phyloP scores from a whole-genome alignment of 1,140 invertebrate genomes.

The Trachelipus rathkii region DNA sequence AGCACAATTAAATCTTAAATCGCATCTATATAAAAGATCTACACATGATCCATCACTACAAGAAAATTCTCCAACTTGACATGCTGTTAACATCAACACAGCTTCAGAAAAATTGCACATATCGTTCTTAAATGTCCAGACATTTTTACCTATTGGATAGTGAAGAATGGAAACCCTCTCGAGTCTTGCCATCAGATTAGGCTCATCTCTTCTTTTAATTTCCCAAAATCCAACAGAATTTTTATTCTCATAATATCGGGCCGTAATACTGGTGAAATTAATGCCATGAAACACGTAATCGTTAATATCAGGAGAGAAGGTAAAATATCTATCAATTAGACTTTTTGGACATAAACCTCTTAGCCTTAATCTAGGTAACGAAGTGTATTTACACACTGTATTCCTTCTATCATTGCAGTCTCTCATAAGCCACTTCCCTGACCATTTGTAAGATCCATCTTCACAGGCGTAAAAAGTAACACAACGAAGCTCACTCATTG shows the following conservation, averaged over 20 bases:
- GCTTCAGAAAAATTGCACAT: constrained; percentile 14
- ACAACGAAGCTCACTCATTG: not conserved
- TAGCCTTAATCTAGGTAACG: constrained; percentile 20
- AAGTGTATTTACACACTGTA: constrained; percentile 17
- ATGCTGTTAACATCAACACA: constrained; percentile 24
- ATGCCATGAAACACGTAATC: constrained; percentile 20
- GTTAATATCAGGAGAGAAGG: not conserved
- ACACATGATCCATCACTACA: constrained; percentile 54
- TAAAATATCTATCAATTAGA: constrained; percentile 21
- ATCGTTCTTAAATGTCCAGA: constrained; percentile 27
- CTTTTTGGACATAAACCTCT: constrained; percentile 32
- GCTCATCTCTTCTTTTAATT: constrained; percentile 16
- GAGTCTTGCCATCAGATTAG: constrained; percentile 18
- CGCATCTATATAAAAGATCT: constrained; percentile 54
- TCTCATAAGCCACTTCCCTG: constrained; percentile 25
- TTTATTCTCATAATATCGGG: not conserved
- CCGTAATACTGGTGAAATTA: constrained; percentile 8
- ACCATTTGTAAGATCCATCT: constrained; percentile 16
- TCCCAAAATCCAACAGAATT: not conserved
- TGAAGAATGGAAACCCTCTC: constrained; percentile 16
- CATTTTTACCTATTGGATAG: constrained; percentile 26
- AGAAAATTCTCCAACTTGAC: constrained; percentile 47
- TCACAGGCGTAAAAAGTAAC: constrained; percentile 24
- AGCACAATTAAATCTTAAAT: constrained; percentile 62
- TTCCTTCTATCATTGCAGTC: constrained; percentile 18